Percentiles rank a stretch among this genome's conserved stretches.
These are phyloP conservation scores for Corvus hawaiiensis DNA, from an alignment of 2,113 vertebrate species.

Conservation along the genomic window DNA sequence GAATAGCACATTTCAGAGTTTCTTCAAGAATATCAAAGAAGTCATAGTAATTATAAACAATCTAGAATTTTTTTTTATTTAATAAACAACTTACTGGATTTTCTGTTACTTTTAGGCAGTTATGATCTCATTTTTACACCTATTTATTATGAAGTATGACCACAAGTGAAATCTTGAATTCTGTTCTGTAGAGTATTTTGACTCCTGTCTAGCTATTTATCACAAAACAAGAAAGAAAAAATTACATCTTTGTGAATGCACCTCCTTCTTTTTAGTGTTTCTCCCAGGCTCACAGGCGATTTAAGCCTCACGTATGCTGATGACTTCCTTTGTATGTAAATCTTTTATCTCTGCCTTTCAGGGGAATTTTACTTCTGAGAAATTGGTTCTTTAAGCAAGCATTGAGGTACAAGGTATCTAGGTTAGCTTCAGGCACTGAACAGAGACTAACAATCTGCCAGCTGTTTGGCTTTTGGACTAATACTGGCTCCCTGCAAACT, in stretches of 20 bases:
- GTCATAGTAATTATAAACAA: not conserved
- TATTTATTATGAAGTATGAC: not conserved
- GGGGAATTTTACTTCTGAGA: not conserved
- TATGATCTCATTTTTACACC: not conserved
- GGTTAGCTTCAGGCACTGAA: not conserved
- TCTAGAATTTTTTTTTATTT: not conserved
- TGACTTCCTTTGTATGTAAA: not conserved
- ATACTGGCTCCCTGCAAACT: not conserved
- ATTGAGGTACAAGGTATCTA: not conserved
- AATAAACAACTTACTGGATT: not conserved
- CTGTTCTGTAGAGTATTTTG: not conserved
- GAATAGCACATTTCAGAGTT: not conserved
- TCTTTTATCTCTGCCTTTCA: not conserved
- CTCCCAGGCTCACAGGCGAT: not conserved
- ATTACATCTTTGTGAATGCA: not conserved
- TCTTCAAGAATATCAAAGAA: not conserved
- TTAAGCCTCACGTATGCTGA: not conserved
- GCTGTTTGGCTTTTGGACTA: not conserved
- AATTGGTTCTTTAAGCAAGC: not conserved
- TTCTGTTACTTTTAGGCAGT: not conserved
- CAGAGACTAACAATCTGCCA: not conserved
- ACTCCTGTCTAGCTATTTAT: not conserved
- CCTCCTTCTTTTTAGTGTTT: not conserved
- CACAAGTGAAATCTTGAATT: not conserved
- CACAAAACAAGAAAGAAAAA: not conserved